Conservation (phyloP, 92 coral and sea anemone species). For the Palythoa heliodiscus region DNA sequence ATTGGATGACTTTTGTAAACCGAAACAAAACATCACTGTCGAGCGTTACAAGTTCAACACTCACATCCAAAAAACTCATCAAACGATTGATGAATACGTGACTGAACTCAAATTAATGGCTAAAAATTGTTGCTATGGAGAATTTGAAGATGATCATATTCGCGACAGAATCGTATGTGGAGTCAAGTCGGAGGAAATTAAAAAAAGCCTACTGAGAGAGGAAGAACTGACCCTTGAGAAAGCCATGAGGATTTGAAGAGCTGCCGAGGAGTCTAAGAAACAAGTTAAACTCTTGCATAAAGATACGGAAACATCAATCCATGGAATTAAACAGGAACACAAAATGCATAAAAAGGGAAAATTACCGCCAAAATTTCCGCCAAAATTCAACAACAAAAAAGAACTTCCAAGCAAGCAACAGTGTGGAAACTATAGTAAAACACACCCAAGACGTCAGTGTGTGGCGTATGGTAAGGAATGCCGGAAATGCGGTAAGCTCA, state of each 20-base stretch:
- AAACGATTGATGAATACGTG: no score
- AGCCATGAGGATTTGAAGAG: background rate
- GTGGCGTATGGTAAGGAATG: constrained; percentile 8
- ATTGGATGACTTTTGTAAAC: no score
- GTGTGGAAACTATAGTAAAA: constrained; percentile 13
- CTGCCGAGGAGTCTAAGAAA: background rate
- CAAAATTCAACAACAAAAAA: no score
- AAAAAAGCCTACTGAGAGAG: constrained; percentile 19
- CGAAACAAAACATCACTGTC: no score
- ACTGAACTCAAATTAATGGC: no score
- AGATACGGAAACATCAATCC: background rate
- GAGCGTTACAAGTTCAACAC: no score
- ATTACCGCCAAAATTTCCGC: background rate
- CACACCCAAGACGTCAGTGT: constrained; percentile 5
- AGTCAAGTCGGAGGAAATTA: constrained; percentile 18
- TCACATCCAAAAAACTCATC: no score
- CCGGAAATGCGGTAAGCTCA: constrained; percentile 13
- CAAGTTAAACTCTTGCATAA: background rate
- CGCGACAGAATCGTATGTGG: constrained; percentile 44
- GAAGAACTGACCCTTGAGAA: background rate
- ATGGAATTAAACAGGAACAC: constrained; percentile 13
- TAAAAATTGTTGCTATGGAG: no score
- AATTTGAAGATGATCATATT: constrained; percentile 40
- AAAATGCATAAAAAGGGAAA: background rate
- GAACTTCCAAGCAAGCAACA: background rate